Conservation (phyloP, 2,113 vertebrate genomes). For the Cavia porcellus region DNA sequence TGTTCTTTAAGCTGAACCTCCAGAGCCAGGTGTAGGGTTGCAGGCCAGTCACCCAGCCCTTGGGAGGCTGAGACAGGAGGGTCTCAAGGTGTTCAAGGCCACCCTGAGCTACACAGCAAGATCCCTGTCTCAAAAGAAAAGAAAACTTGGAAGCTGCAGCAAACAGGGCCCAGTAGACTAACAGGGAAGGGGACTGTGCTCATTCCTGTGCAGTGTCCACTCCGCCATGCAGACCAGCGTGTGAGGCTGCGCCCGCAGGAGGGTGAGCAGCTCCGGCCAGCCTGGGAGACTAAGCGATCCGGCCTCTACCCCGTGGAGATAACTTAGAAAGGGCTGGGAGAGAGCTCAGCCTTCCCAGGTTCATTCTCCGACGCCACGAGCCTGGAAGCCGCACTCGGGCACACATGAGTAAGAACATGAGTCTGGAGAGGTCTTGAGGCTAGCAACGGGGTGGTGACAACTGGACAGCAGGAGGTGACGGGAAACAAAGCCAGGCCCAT, state of each 20-base stretch:
- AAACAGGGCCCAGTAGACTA: background rate
- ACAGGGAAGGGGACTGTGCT: accelerated
- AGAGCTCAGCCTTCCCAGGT: background rate
- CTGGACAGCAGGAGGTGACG: background rate
- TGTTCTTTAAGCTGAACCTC: background rate
- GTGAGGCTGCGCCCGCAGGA: too few species aligned
- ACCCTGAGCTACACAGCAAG: background rate
- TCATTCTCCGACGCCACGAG: too few species aligned
- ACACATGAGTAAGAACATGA: accelerated
- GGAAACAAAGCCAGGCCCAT: background rate
- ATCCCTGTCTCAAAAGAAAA: background rate
- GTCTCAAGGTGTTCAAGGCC: background rate
- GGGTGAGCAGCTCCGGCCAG: too few species aligned
- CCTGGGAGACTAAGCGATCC: too few species aligned
- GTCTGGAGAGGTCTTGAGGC: background rate
- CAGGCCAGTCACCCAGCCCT: background rate
- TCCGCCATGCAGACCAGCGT: background rate
- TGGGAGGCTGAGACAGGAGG: background rate
- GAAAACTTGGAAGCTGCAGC: too few species aligned
- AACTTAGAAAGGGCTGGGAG: background rate
- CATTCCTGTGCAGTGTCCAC: accelerated
- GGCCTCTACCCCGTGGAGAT: too few species aligned
- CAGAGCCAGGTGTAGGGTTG: background rate
- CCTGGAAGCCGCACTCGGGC: background rate
- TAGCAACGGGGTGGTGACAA: too few species aligned